These are phyloP conservation scores for Erebia ligea DNA, from an alignment of 2,888 invertebrate genomes.

Conservation along the genomic window DNA sequence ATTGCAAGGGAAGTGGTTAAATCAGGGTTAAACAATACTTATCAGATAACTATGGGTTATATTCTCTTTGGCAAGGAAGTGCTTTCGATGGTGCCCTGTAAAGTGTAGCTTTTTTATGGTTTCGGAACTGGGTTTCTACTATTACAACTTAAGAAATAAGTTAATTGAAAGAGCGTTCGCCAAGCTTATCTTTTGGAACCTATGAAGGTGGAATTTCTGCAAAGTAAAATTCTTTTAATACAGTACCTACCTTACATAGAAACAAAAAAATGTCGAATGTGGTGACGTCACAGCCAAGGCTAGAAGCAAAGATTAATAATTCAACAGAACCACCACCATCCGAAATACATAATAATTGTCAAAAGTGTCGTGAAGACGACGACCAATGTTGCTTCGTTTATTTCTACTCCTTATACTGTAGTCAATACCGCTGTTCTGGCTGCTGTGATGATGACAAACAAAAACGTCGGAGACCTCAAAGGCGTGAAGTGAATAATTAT, in stretches of 20 bases:
- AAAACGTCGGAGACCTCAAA: constrained; percentile 1
- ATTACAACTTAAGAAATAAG: too few species aligned
- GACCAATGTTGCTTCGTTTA: constrained; percentile 15
- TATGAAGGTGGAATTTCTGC: background rate
- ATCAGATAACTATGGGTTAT: too few species aligned
- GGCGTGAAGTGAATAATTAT: background rate
- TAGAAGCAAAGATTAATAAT: constrained; percentile 15
- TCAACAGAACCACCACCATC: background rate
- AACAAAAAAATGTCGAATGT: background rate
- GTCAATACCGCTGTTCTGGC: constrained; percentile 1
- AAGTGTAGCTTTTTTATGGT: too few species aligned
- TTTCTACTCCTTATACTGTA: constrained; percentile 7
- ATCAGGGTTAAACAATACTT: too few species aligned
- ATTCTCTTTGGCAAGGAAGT: too few species aligned
- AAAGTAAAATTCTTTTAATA: background rate
- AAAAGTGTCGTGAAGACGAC: constrained; percentile 1
- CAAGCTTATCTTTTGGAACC: background rate
- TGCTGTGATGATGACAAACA: constrained; percentile 12
- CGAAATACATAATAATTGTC: background rate
- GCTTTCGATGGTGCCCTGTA: too few species aligned
- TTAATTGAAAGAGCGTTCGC: too few species aligned
- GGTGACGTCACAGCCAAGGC: constrained; percentile 19
- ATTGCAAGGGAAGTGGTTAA: too few species aligned
- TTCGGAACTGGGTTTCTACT: too few species aligned
- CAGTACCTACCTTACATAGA: background rate